Evolutionary conservation across 2,113 vertebrate species (phyloP).

Genomic region (Canis aureus): DNA sequence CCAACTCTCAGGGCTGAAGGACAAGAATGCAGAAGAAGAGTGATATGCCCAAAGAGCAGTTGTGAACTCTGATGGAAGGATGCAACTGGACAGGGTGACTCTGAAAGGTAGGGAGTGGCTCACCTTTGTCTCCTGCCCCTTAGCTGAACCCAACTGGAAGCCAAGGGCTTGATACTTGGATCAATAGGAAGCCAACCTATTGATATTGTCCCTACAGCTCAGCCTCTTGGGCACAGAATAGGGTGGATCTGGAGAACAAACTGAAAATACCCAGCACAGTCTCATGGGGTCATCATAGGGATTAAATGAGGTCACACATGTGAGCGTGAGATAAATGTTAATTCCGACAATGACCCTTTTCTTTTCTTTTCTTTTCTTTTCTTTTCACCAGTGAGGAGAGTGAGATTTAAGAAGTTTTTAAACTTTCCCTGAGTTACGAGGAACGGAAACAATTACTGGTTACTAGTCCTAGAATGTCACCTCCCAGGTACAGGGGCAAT

Average conservation of each 20-base stretch:
- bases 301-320: background rate
- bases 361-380: background rate
- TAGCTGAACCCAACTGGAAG: background rate
- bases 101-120: background rate
- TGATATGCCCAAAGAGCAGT: rapidly evolving
- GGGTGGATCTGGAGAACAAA: background rate
- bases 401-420: background rate
- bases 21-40: background rate
- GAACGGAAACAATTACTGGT: background rate
- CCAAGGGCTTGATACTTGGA: no score
- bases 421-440: background rate
- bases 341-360: background rate
- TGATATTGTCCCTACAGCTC: rapidly evolving
- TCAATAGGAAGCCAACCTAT: no score
- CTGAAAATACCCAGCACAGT: background rate
- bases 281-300: background rate
- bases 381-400: background rate
- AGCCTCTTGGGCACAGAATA: background rate
- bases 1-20: background rate
- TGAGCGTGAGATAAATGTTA: rapidly evolving
- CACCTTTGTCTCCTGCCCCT: background rate
- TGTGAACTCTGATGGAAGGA: background rate
- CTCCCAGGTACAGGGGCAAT: background rate
- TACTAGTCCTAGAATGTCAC: background rate
- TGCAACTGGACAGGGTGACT: no score